Evolutionary conservation across 1,140 invertebrate genomes (phyloP), one percentile per base, ranked within the genome.

Genomic region (Hycleus phaleratus): DNA sequence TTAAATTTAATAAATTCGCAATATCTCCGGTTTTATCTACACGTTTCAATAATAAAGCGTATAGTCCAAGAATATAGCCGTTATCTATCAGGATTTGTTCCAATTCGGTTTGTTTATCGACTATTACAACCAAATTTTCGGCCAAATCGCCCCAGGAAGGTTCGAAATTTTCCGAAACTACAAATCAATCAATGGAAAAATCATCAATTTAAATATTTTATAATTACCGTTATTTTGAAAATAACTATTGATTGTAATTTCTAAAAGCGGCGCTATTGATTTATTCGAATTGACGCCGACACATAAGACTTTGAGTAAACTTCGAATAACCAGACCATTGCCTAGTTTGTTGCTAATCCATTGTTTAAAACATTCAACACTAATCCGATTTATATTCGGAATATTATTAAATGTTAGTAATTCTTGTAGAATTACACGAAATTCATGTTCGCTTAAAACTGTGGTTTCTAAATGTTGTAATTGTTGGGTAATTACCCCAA

Each of bases 31-130:
- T 63, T 47, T 55, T 65, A 4, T 49, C 24, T n/a, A 68, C 61
- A 60, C 61, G 66, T 46, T 73, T 63, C n/a, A 72, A 48, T n/a
- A 73, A 59, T 25, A 73, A 55, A 9, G 63, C 65, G 56, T 74
- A 66, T 11, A 74, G 59, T n/a, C 67, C 67, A 26, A 74, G 60
- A 49, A 73, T 51, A 38, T 62, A 58, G 2, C 68, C 68, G 39
- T 68, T 65, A 47, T 48, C 55, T 8, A 69, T 44, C 46, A 70
- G 49, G 1, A 55, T 52, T 50, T 67, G 38, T 57, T 72, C 69
- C 24, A 74, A 56, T 49, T 67, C 66, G 11, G 46, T 53, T 45
- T 65, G 64, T 54, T 71, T 73, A 24, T 56, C 42, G 11, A 47
- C 40, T 38, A 54, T 52, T 43, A 67, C 56, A 46, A 56, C 65